A percentile compares a stretch with the other conserved stretches of the same genome.
Evolutionary conservation across 2,113 vertebrate genomes (phyloP).

Genomic region (Muscicapa adusta): DNA sequence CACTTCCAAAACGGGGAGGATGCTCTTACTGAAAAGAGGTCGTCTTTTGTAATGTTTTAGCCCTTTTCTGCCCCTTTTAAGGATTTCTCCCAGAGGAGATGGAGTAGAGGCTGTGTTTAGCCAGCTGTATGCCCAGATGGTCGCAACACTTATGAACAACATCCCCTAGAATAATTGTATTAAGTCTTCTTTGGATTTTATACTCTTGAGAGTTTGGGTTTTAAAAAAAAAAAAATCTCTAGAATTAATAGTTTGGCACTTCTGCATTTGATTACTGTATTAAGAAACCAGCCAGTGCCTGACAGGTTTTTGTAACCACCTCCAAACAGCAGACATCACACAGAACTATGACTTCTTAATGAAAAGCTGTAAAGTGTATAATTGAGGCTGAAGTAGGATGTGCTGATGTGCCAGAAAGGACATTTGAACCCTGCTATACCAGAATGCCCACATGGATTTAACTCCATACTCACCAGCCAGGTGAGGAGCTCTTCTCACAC

Average conservation of each 20-base stretch:
- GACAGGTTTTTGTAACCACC: neutral
- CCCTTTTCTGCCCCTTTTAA: constrained; percentile 59
- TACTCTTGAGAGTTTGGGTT: neutral
- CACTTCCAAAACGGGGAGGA: constrained; percentile 67
- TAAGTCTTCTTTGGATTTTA: constrained; percentile 3
- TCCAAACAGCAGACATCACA: constrained; percentile 9
- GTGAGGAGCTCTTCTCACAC: neutral
- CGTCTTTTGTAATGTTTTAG: constrained; percentile 58
- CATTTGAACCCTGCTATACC: constrained; percentile 33
- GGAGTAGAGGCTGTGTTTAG: constrained; percentile 44
- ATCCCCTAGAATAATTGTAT: constrained; percentile 46
- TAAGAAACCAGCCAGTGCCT: neutral
- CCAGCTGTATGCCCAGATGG: constrained; percentile 73
- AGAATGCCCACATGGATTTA: neutral
- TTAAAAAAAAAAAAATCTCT: neutral
- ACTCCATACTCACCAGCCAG: neutral
- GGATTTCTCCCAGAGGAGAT: constrained; percentile 57
- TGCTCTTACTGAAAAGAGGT: constrained; percentile 50
- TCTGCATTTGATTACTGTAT: neutral
- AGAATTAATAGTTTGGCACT: constrained; percentile 11
- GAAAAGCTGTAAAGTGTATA: constrained; percentile 27
- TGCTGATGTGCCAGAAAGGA: constrained; percentile 45
- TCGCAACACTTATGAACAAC: constrained; percentile 12
- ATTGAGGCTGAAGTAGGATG: constrained; percentile 17
- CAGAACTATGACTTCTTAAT: constrained; percentile 44